Evolutionary conservation across 2,888 invertebrate genomes (phyloP).

Genomic region (Timema cristinae): DNA sequence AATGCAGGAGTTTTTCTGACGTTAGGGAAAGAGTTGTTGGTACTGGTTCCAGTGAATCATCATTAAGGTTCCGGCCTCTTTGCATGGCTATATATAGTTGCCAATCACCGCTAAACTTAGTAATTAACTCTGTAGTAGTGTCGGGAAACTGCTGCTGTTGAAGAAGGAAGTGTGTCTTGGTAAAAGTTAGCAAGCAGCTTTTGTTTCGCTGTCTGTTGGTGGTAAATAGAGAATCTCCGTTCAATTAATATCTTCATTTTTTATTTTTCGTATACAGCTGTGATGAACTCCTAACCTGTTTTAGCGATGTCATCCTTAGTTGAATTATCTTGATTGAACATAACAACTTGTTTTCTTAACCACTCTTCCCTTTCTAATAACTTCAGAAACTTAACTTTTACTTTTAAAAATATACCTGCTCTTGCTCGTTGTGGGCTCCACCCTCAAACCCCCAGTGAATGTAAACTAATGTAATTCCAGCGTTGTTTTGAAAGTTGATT

Average conservation of each 20-base stretch:
- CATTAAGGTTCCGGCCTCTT: background rate
- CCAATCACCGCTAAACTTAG: background rate
- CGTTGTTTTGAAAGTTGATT: too few species aligned
- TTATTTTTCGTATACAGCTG: background rate
- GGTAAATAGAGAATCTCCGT: background rate
- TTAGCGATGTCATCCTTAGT: slow-evolving; percentile 6
- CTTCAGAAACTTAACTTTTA: background rate
- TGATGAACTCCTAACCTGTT: background rate
- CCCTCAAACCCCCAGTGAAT: too few species aligned
- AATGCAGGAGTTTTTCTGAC: slow-evolving; percentile 3
- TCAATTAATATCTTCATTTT: background rate
- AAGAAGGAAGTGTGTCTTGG: background rate
- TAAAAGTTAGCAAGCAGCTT: slow-evolving; percentile 2
- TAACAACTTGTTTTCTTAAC: background rate
- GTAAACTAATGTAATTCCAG: too few species aligned
- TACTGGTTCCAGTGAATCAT: background rate
- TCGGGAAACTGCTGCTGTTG: background rate
- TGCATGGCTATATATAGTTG: background rate
- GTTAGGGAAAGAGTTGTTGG: background rate
- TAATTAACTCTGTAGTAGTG: background rate
- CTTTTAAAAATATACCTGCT: background rate
- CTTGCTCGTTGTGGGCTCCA: too few species aligned
- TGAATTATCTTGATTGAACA: background rate
- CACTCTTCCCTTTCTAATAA: background rate
- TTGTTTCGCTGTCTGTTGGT: background rate